Evolutionary conservation across 2,888 invertebrate genomes (phyloP), one percentile per base, ranked within the genome.

Genomic region (Netelia melanura): DNA sequence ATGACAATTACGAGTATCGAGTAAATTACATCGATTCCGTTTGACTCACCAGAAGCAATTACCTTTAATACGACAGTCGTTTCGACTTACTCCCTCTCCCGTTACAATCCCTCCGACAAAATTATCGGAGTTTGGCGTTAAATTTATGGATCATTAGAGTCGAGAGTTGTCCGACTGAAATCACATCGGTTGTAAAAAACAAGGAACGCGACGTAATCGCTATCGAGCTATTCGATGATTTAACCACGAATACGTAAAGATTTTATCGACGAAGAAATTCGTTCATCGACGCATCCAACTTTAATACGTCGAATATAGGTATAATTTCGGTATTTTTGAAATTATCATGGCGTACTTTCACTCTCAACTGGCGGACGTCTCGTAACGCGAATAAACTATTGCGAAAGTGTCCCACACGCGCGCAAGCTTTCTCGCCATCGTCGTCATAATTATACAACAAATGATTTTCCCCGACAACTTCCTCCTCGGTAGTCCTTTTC

Each of bases 281-380:
- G 52, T 44, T 23, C 23, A 5, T 62, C 8, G 6, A 30, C 48
- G 25, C 48, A 43, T 62, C 17, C 9, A 38, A 68, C 21, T 74
- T 38, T 9, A 76, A 52, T 67, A 58, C 10, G 9, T n/a, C 58
- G 38, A 38, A 38, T 21, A 58, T 21, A 23, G 1, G 38, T 43
- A 74, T 64, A 77, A 78, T 83, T 83, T 52, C 62, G 71, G 52
- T 21, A 64, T 77, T 85, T 17, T 43, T 70, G 21, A 79, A 86
- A 76, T 84, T 65, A 79, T 82, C 54, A 79, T 82, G 17, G 38
- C 23, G 43, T 43, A 84, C 84, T 84, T 86, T 86, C 84, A 86
- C 86, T 81, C 70, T 65, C 58, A 11, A 17, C 10, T n/a, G 11
- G 10, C 48, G 65, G 9, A 17, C n/a, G 17, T 74, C 68, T 43